A percentile compares a stretch with the other conserved stretches of the same genome.
These are phyloP conservation scores for Drepanosiphum platanoidis DNA, from an alignment of 2,888 invertebrate genomes.

Conservation along the genomic window DNA sequence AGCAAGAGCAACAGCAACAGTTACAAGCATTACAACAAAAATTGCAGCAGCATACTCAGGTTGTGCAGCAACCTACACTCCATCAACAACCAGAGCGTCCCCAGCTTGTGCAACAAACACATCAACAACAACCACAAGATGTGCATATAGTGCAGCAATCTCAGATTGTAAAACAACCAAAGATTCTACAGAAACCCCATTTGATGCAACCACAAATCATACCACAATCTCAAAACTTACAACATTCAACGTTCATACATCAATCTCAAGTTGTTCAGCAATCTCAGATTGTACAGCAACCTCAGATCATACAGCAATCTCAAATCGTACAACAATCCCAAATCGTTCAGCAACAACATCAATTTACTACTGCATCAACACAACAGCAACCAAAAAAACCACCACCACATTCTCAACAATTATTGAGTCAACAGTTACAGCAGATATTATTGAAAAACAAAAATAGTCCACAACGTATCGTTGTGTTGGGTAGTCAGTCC, in stretches of 20 bases:
- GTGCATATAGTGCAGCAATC: neutral
- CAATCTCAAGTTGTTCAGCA: neutral
- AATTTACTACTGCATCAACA: neutral
- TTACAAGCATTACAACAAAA: constrained; percentile 8
- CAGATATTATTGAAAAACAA: constrained; percentile 34
- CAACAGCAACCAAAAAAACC: constrained; percentile 26
- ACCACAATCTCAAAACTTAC: neutral
- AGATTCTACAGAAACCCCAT: neutral
- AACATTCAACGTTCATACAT: neutral
- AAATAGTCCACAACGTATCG: constrained; percentile 31
- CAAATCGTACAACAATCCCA: neutral
- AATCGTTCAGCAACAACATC: neutral
- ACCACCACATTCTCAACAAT: constrained; percentile 14
- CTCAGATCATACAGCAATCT: neutral
- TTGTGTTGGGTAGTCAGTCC: constrained; percentile 12
- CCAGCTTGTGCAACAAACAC: neutral
- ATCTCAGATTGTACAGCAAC: neutral
- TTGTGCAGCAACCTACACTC: neutral
- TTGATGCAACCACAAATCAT: neutral
- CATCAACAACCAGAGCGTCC: constrained; percentile 16
- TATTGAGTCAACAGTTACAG: constrained; percentile 28
- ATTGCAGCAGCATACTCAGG: neutral
- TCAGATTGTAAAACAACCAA: neutral
- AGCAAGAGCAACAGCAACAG: constrained; percentile 4
- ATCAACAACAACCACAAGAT: neutral